A percentile compares a stretch with the other conserved stretches of the same genome.
phyloP scores from a whole-genome alignment of 2,113 vertebrate genomes.

The Todiramphus chloris region DNA sequence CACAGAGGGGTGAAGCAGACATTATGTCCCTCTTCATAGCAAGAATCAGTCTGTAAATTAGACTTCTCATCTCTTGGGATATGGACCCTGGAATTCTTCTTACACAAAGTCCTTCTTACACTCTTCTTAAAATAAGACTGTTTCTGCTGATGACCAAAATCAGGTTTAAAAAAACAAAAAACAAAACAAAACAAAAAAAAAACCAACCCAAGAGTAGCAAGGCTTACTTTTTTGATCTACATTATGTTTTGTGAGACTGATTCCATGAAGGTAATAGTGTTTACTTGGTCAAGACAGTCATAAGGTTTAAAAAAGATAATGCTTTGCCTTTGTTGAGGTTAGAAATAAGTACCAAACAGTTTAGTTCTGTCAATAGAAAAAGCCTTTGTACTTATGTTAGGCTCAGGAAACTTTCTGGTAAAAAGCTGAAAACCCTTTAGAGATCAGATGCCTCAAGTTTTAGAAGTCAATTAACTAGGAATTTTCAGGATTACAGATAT shows the following conservation, averaged over 20 bases:
- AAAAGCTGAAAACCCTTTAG: background rate
- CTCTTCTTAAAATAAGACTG: background rate
- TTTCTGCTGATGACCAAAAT: background rate
- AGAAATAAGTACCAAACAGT: background rate
- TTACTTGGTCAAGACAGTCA: background rate
- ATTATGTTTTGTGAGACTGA: background rate
- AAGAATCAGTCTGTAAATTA: background rate
- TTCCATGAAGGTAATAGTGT: background rate
- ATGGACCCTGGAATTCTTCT: background rate
- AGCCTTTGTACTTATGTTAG: background rate
- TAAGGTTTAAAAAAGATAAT: background rate
- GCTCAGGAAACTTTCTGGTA: background rate
- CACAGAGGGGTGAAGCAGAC: background rate
- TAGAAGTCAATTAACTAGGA: background rate
- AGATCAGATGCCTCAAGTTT: background rate
- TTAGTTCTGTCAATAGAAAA: background rate
- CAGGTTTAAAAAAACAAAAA: accelerated
- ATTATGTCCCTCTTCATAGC: background rate
- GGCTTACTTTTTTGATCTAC: background rate
- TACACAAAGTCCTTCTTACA: background rate
- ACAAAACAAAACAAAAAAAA: background rate
- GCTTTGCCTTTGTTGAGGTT: accelerated
- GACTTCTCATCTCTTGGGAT: background rate
- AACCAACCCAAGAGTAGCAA: background rate
- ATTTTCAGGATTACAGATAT: background rate